Evolutionary conservation across 1,140 invertebrate species (phyloP), one percentile per base, ranked within the genome.

Genomic region (Halyomorpha halys): DNA sequence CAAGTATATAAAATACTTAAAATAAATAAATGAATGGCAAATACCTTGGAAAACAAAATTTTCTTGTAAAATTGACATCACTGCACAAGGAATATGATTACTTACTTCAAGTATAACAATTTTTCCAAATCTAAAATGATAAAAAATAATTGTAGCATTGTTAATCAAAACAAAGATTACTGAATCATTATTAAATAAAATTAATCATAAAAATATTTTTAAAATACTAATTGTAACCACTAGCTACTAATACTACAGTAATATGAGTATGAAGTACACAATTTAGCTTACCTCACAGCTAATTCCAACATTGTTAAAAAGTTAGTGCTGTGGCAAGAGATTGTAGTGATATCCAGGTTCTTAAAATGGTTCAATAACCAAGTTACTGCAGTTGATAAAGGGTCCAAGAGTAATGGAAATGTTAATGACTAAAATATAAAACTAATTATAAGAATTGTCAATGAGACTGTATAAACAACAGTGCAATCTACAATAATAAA

Each of bases 281-380:
- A 39, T 39, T 39, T 39, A 39, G 63, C 56, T 70, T 73, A 80
- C 80, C 79, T 80, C 11, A 91, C 80, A 16, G 91, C 88, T 51
- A 97, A 78, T 73, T 99, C 96, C 1, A 99, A 71, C 18, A 85
- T 82, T 1, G 87, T 93, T 18, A 82, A 74, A 67, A 97, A 88
- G 70, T 89, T 90, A 0, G 84, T 75, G 71, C 89, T 89, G 70
- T 86, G 82, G 68, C 91, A 86, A 16, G 87, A 84, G 1, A 89
- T 82, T 23, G 86, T 77, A 71, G 94, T 92, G 23, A 90, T 79
- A 19, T 82, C 77, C 44, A 77, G 73, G 3, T 82, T 76, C 54
- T 82, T 81, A 11, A 92, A 74, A 70, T 89, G 84, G 15, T 79
- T 80, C 66, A 83, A 84, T 0, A 98, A 74, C 93, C 96, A 99